Conservation (phyloP, 2,888 invertebrate genomes). For the Dryobota labecula region DNA sequence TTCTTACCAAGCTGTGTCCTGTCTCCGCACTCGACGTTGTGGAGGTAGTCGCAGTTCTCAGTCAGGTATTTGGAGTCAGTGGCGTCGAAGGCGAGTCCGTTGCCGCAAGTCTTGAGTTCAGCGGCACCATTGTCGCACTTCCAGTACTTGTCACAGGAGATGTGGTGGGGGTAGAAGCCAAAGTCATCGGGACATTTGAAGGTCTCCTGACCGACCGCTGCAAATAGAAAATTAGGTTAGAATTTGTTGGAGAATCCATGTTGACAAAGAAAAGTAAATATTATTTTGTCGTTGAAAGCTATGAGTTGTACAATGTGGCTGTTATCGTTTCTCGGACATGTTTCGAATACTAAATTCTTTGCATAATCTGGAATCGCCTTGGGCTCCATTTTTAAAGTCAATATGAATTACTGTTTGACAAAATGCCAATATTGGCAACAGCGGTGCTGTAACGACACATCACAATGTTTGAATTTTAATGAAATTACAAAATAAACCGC, state of each 20-base stretch:
- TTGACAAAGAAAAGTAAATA: not conserved
- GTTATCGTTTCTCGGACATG: conserved; percentile 22
- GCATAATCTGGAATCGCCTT: conserved; percentile 33
- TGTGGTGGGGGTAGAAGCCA: conserved; percentile 97
- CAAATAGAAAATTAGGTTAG: conserved; percentile 71
- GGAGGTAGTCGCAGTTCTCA: conserved; percentile 98
- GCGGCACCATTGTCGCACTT: conserved; percentile 97
- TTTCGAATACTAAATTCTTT: conserved; percentile 40
- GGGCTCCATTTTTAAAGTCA: conserved; percentile 38
- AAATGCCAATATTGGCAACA: conserved; percentile 73
- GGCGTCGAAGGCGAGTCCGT: conserved; percentile 97
- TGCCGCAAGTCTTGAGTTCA: conserved; percentile 97
- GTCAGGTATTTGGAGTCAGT: conserved; percentile 96
- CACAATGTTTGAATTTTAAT: conserved; percentile 83
- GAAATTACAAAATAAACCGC: conserved; percentile 81
- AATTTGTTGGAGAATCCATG: not conserved
- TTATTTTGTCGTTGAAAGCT: conserved; percentile 16
- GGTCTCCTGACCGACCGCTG: conserved; percentile 94
- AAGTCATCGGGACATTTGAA: conserved; percentile 98
- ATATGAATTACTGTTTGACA: conserved; percentile 63
- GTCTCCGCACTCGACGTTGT: conserved; percentile 98
- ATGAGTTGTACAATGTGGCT: not conserved
- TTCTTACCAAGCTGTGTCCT: conserved; percentile 95
- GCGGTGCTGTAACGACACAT: conserved; percentile 73
- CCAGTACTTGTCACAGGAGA: conserved; percentile 98